Base-by-base conservation (phyloP, 1,140 invertebrate species). In the Euglossa dilemma region DNA sequence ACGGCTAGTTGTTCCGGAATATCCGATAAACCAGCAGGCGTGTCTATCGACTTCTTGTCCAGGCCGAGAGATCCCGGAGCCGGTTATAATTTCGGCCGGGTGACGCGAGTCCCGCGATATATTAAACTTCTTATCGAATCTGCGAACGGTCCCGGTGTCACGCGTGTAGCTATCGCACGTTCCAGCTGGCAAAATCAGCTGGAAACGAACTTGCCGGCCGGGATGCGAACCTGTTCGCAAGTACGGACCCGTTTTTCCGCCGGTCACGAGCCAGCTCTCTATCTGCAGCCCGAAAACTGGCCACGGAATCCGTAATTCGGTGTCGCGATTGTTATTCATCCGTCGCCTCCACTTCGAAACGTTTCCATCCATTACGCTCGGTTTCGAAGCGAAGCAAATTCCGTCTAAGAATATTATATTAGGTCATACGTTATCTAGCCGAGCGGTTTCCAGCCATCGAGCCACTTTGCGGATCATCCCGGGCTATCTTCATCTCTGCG, bases 391-490 rank as follows among this genome's bases (percentile, higher is more conserved):
- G 64, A 59, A 82, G 77, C 84, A 67, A 87, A 86, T 87, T 79
- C 80, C 82, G 83, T 87, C 89, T 87, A 86, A 86, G 90, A 91
- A 91, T 91, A 91, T 91, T 91, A 91, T 91, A 91, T 91, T 84
- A 91, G 90, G 85, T 85, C 85, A 84, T 91, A 87, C 86, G 90
- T 89, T 90, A 91, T 91, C 87, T 47, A 23, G 45, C 57, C 69
- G 25, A 9, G 4, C 2, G 36, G 59, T 64, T 52, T 81, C 76
- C 75, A 25, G 28, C 80, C 61, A 25, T 20, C 70, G 63, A 14
- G n/a, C 66, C 20, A 43, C n/a, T 57, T 54, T 80, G 52, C 56
- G 74, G 59, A 50, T 76, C 74, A 28, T 76, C 47, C 59, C 12
- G 20, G 25, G 45, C 45, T 52, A 76, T 63, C 74, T 76, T 50